phyloP scores from a whole-genome alignment of 92 coral and sea anemone species.

The Diadumene lineata region DNA sequence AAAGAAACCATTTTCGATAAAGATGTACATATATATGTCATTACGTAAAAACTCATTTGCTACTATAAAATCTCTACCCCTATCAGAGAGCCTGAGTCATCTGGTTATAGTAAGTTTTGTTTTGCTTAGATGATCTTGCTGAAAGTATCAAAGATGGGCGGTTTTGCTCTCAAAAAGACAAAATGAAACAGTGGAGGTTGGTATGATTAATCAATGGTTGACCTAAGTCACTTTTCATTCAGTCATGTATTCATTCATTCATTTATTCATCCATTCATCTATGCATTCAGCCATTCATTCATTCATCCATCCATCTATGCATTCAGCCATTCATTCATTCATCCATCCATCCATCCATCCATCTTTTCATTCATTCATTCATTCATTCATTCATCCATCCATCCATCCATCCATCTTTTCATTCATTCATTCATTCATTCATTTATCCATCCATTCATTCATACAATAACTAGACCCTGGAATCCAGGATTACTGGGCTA shows the following conservation, averaged over 20 bases:
- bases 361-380: constrained; percentile 10
- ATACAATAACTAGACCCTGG: too few species aligned
- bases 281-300: neutral
- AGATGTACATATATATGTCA: too few species aligned
- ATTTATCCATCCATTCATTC: too few species aligned
- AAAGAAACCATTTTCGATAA: too few species aligned
- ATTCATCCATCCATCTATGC: neutral
- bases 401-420: too few species aligned
- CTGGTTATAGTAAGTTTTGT: too few species aligned
- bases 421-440: too few species aligned
- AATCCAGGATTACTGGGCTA: too few species aligned
- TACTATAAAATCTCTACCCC: too few species aligned
- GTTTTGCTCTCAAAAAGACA: constrained; percentile 44
- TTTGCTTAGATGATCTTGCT: constrained; percentile 67
- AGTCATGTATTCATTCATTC: neutral
- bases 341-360: constrained; percentile 11
- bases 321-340: neutral
- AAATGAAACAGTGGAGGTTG: constrained; percentile 61
- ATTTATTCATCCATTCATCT: constrained; percentile 8
- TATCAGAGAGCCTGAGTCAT: too few species aligned
- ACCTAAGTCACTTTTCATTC: too few species aligned
- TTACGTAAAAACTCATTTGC: too few species aligned
- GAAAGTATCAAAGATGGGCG: constrained; percentile 68
- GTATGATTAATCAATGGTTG: neutral
- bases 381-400: neutral